phyloP scores from a whole-genome alignment of 2,888 invertebrate genomes.

The Lucinisca nassula region DNA sequence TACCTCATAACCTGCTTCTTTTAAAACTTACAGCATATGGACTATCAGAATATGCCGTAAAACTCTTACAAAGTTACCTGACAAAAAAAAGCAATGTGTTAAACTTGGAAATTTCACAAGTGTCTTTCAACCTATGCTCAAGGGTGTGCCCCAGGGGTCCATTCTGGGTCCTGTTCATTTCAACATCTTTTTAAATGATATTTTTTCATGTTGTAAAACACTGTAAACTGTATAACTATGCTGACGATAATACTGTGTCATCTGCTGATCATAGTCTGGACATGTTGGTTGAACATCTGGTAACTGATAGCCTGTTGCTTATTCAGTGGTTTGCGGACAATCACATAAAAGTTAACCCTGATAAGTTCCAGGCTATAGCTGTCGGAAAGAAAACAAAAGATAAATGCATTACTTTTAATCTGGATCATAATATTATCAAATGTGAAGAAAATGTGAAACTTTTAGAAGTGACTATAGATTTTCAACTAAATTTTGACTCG shows the following conservation, averaged over 20 bases:
- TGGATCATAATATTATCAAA: too few species aligned
- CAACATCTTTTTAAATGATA: background rate
- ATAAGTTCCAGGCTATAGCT: too few species aligned
- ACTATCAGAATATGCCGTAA: too few species aligned
- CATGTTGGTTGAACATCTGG: background rate
- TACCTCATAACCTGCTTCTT: background rate
- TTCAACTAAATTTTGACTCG: too few species aligned
- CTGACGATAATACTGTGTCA: constrained; percentile 2
- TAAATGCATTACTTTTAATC: too few species aligned
- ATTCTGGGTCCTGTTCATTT: background rate
- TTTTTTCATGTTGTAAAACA: background rate
- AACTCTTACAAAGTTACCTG: too few species aligned
- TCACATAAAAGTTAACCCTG: too few species aligned
- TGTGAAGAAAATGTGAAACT: too few species aligned
- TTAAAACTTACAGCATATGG: too few species aligned
- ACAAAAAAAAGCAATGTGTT: constrained; percentile 2
- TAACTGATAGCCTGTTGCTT: background rate
- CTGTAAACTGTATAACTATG: constrained; percentile 1
- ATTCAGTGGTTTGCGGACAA: too few species aligned
- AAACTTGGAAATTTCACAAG: background rate
- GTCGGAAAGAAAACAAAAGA: too few species aligned
- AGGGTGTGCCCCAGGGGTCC: constrained; percentile 1
- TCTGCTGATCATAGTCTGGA: background rate
- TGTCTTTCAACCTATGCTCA: background rate
- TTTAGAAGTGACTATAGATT: too few species aligned